Conservation (phyloP, 2,888 invertebrate genomes). For the Clusia tigrina region DNA sequence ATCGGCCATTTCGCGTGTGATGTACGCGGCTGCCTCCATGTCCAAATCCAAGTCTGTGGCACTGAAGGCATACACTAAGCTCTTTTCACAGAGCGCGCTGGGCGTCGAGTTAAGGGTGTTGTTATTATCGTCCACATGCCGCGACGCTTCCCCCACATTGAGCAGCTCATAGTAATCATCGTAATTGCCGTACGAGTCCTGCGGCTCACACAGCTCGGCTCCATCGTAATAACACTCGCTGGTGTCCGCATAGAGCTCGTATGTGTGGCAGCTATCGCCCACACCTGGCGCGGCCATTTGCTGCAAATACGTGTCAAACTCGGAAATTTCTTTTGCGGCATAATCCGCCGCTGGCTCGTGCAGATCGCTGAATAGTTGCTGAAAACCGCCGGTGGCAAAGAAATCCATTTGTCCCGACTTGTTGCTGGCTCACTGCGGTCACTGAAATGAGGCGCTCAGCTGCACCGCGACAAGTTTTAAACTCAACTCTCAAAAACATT, state of each 20-base stretch:
- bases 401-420: constrained; percentile 55
- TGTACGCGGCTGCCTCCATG: constrained; percentile 24
- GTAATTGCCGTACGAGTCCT: background rate
- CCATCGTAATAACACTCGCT: background rate
- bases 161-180: background rate
- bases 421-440: constrained; percentile 17
- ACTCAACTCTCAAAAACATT: no score
- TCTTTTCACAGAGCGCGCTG: constrained; percentile 18
- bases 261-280: background rate
- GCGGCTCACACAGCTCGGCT: background rate
- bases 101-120: background rate
- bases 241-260: background rate
- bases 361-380: constrained; percentile 61
- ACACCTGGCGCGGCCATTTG: background rate
- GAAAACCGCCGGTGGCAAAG: constrained; percentile 63
- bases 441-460: no score
- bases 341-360: constrained; percentile 42
- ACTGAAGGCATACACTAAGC: constrained; percentile 31
- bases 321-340: background rate
- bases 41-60: constrained; percentile 32
- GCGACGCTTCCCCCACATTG: background rate
- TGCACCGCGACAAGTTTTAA: background rate
- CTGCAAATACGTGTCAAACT: background rate
- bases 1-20: constrained; percentile 48
- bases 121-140: background rate